These are phyloP conservation scores for Tetragonula carbonaria DNA, from an alignment of 2,888 invertebrate genomes.

Conservation along the genomic window DNA sequence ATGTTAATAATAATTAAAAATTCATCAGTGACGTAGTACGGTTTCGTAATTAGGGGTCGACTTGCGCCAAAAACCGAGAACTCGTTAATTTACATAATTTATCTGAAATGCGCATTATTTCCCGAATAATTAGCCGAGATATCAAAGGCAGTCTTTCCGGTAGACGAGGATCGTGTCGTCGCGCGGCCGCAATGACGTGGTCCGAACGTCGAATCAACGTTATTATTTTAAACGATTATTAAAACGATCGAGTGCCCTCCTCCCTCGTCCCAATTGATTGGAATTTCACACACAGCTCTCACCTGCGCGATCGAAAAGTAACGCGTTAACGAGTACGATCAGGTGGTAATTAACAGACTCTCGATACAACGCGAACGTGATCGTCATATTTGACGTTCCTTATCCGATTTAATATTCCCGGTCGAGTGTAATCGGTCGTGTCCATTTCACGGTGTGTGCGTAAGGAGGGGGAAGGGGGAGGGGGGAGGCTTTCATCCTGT, in stretches of 20 bases:
- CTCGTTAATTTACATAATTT: too few species aligned
- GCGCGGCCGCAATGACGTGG: conserved; percentile 1
- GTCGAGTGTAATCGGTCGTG: background rate
- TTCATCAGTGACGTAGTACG: too few species aligned
- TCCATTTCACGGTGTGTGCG: background rate
- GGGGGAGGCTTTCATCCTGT: background rate
- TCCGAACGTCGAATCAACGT: conserved; percentile 25
- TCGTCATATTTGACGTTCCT: conserved; percentile 22
- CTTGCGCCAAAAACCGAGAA: too few species aligned
- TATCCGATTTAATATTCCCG: background rate
- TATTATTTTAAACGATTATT: conserved; percentile 45
- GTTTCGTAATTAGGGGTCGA: too few species aligned
- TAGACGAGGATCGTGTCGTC: background rate
- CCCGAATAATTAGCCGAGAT: background rate
- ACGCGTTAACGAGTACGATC: conserved; percentile 16
- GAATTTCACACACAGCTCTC: background rate
- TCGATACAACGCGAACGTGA: background rate
- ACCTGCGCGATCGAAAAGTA: conserved; percentile 10
- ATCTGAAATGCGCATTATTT: background rate
- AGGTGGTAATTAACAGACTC: conserved; percentile 37
- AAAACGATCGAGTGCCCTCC: conserved; percentile 31
- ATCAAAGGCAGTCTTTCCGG: conserved; percentile 3
- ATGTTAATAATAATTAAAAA: too few species aligned
- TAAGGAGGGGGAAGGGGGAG: too few species aligned
- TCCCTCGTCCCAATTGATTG: conserved; percentile 30